Conservation (phyloP, 1,140 invertebrate genomes). For the Mercenaria mercenaria region DNA sequence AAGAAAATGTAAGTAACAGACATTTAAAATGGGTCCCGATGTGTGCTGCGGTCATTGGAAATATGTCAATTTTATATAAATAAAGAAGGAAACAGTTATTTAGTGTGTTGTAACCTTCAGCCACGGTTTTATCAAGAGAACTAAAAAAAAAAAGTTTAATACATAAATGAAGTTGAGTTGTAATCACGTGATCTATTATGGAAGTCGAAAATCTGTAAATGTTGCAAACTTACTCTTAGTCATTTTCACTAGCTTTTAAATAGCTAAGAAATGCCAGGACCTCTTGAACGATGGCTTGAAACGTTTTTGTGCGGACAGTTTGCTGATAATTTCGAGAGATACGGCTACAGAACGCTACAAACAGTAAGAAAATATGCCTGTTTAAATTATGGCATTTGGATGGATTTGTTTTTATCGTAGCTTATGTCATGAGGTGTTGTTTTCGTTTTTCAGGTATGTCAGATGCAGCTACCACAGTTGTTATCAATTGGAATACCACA, state of each 20-base stretch:
- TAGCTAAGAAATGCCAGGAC: conserved; percentile 78
- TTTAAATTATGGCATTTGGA: conserved; percentile 59
- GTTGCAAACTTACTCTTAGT: not conserved
- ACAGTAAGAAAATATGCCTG: conserved; percentile 77
- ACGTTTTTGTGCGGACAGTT: conserved; percentile 85
- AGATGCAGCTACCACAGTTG: conserved; percentile 81
- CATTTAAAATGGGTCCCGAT: no score
- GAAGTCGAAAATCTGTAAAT: conserved; percentile 27
- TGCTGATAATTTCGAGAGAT: conserved; percentile 81
- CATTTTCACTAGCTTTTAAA: not conserved
- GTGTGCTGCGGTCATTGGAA: no score
- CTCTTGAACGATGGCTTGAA: conserved; percentile 84
- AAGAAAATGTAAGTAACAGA: no score
- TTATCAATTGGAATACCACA: conserved; percentile 83
- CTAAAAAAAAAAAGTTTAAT: no score
- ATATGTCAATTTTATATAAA: no score
- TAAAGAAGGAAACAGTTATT: no score
- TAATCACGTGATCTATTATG: conserved; percentile 58
- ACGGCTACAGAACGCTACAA: conserved; percentile 83
- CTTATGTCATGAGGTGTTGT: not conserved
- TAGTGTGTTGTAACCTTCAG: no score
- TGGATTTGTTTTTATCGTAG: conserved; percentile 27
- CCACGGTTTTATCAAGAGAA: no score
- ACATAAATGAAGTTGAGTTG: not conserved
- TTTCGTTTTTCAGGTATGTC: conserved; percentile 82